Conservation (phyloP, 2,113 vertebrate genomes). For the Sylvia atricapilla region DNA sequence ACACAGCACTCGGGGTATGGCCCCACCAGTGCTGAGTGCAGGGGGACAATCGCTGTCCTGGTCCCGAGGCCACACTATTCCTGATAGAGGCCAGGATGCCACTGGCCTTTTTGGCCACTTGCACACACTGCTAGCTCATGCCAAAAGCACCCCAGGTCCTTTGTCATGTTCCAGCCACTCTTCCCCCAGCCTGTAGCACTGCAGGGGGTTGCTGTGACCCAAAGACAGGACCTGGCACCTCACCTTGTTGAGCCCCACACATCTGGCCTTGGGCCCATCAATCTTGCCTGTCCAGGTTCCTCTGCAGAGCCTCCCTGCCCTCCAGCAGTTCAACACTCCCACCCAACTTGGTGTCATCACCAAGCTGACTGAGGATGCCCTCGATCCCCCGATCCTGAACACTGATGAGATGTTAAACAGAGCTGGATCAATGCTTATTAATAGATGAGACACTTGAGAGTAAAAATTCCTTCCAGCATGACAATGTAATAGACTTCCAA, state of each 20-base stretch:
- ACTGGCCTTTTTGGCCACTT: not conserved
- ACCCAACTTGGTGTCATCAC: not conserved
- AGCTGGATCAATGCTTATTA: not conserved
- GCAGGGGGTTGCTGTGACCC: not conserved
- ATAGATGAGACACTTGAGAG: not conserved
- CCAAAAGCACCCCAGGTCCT: not conserved
- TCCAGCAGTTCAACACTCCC: not conserved
- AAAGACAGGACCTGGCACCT: not conserved
- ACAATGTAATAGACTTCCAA: not conserved
- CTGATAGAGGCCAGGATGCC: not conserved
- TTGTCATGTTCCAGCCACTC: not conserved
- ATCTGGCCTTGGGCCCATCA: fast-evolving
- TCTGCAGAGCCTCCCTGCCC: not conserved
- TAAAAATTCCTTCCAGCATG: not conserved
- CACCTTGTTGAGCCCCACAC: not conserved
- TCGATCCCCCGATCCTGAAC: not conserved
- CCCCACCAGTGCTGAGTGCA: not conserved
- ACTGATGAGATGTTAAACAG: not conserved
- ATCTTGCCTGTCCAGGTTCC: not conserved
- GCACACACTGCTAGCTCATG: not conserved
- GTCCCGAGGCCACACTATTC: not conserved
- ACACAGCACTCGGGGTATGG: fast-evolving
- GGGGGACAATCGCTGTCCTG: fast-evolving
- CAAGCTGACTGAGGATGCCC: not conserved
- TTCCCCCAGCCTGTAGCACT: not conserved